Base-by-base conservation (phyloP, 53 echinoderm and acorn worm species). In the Holothuria leucospilota region DNA sequence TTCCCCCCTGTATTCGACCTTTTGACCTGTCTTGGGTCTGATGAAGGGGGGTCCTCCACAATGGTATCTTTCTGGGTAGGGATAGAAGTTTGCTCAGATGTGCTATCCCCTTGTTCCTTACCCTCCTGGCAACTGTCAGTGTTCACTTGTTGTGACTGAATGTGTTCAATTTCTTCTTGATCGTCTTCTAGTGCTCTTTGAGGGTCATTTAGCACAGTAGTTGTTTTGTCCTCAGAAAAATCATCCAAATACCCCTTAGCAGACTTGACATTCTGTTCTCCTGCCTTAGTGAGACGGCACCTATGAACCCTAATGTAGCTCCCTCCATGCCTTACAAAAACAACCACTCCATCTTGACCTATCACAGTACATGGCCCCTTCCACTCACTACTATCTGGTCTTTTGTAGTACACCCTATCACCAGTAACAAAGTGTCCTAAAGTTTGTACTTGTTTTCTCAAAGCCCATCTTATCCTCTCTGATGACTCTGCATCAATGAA, bases 361-460 rank as follows among this genome's bases (percentile, higher is more conserved):
- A 78, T 78, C 10, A 56, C 78, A 21, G 29, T 29, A 3, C 59
- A 59, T 23, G 78, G 58, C 12, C 58, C 58, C 25, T 56, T 56
- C 78, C 58, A 78, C 28, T 56, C 25, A 56, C 29, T 78, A 78
- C 78, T 78, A 26, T 77, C 77, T 52, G 41, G 51, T 14, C 77
- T 24, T 27, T 77, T 77, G 42, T 77, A 77, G 77, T 77, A 77
- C 1, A 77, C 77, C 51, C 13, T 25, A 52, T 77, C 77, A 52
- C 77, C 77, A 20, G 46, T 77, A 51, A 52, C 23, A 77, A 77
- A 77, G 52, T 77, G 41, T 20, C 27, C 77, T 49, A 20, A 77
- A 25, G 77, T 20, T 49, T 26, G 39, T 12, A 77, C 77, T 77
- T 75, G 49, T 20, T 34, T 34, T 3, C 34, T 34, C 34, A 34